Base-by-base conservation (phyloP, 2,888 invertebrate species). In the Drosophila lutescens region DNA sequence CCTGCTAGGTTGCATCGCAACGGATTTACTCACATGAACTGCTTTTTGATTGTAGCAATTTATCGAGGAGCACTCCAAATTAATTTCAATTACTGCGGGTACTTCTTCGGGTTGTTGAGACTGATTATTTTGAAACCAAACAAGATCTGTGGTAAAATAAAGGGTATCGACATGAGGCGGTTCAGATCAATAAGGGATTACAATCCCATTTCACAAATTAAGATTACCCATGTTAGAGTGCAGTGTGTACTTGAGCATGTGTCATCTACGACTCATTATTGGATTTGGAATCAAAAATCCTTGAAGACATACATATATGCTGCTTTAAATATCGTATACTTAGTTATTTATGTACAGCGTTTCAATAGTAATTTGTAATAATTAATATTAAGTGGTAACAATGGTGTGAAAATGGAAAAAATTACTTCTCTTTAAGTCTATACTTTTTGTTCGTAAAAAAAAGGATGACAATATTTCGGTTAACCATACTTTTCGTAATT, bases 81-180 rank as follows among this genome's bases (percentile, higher is more conserved):
- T 66, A 67, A 67, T 67, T 55, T 40, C 67, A 47, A 66, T 65
- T 65, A 67, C 54, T 65, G 65, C 34, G 47, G 40, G 15, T 34
- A 40, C 40, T 40, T 54, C n/a, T 34, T 41, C 23, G 47, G 68
- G 34, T 44, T 50, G 54, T 32, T 41, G 32, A 10, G 40, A 46
- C 38, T 38, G 58, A 49, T 49, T 62, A 62, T 47, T 62, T 47
- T 62, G 40, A 59, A 47, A 47, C 32, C 41, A 62, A 63, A 63
- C 63, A 49, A 62, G 47, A 63, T 50, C n/a, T 2, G 49, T 23
- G 41, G 50, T 50, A 15, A 32, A 67, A 56, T 38, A 4, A 43
- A 12, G 43, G 43, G 62, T 63, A 41, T 20, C 17, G 30, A 36
- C 41, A 30, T 20, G n/a, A 47, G 47, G 23, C 47, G 62, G 62